Evolutionary conservation across 2,888 invertebrate species (phyloP), one percentile per base, ranked within the genome.

Genomic region (Leptopterna dolabrata): DNA sequence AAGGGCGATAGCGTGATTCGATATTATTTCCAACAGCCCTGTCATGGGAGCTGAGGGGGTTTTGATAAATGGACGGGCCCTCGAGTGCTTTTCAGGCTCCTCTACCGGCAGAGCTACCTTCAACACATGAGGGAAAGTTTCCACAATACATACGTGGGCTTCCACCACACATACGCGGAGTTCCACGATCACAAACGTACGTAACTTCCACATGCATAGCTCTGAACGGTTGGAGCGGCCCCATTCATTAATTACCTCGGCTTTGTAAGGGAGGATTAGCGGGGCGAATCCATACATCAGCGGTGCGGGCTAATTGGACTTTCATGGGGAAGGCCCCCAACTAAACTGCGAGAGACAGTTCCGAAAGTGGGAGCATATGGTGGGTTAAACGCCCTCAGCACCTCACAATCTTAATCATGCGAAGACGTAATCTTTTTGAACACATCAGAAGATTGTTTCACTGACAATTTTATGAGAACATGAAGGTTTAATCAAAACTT

Each of bases 211-310:
- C 36, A 36, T 36, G n/a, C 63, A n/a, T 16, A 19, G 51, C 63
- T n/a, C n/a, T 2, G 63, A 19, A 55, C n/a, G 19, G n/a, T 6
- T 7, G 41, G 4, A 45, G 45, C 14, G 14, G 0, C 24, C 78
- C 78, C 78, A 24, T 78, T 45, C 78, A 78, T 78, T 78, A 78
- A 78, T 78, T 78, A 78, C 78, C 78, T 14, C 78, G 43, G 78
- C 36, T 63, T 63, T 27, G 78, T 45, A 14, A 24, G 27, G 24
- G 43, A 30, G 73, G 73, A 41, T 73, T 73, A 73, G 41, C 36
- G 73, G 30, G 41, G n/a, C 78, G n/a, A 78, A 78, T 45, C 78
- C 45, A 78, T 45, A 78, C 78, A 45, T 78, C 43, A 78, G 27
- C 78, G 14, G 14, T 9, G 45, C 45, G 0, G 19, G 24, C 45